Evolutionary conservation across 2,113 vertebrate genomes (phyloP).

Genomic region (Cryptomyrus ogoouensis): DNA sequence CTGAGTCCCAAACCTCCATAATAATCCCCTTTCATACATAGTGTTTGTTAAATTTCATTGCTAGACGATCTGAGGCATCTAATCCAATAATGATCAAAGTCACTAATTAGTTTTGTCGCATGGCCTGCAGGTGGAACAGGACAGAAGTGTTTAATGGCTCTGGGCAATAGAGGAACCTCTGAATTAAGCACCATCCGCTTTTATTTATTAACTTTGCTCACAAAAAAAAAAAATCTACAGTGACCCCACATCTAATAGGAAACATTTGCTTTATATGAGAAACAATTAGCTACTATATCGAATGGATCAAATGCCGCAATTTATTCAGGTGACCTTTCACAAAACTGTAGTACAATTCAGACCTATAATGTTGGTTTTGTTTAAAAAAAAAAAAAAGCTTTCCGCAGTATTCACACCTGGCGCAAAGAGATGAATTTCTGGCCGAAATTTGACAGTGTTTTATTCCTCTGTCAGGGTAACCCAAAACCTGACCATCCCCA

Average conservation of each 20-base stretch:
- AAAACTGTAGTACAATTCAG: constrained; percentile 6
- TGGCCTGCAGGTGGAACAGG: not conserved
- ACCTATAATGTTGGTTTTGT: not conserved
- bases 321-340: not conserved
- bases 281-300: not conserved
- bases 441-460: constrained; percentile 3
- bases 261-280: constrained; percentile 16
- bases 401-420: constrained; percentile 16
- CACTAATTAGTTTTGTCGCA: not conserved
- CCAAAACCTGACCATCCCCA: constrained; percentile 9
- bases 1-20: not conserved
- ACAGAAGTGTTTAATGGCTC: not conserved
- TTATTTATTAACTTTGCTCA: constrained; percentile 22
- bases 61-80: not conserved
- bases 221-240: not conserved
- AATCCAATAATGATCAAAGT: not conserved
- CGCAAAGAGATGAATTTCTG: not conserved
- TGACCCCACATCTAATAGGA: constrained; percentile 15
- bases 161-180: not conserved
- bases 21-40: not conserved
- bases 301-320: constrained; percentile 17
- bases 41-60: not conserved
- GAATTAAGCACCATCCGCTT: constrained; percentile 1
- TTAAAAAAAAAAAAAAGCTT: not conserved
- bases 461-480: constrained; percentile 25